These are phyloP conservation scores for Bryconaethiops microstoma DNA, from an alignment of 2,797 vertebrate species.

Conservation along the genomic window DNA sequence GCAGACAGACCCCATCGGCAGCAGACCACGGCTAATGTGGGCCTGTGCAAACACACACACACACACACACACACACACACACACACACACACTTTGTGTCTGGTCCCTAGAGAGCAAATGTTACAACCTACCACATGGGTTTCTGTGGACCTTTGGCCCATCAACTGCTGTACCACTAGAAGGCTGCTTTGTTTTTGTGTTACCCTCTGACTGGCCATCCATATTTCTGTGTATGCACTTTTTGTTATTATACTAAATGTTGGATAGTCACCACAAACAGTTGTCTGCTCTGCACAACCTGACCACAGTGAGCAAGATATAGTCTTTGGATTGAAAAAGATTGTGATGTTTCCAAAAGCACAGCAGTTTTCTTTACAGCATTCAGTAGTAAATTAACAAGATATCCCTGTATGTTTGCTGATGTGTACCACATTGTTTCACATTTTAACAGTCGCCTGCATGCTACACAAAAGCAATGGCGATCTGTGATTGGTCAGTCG, in stretches of 20 bases:
- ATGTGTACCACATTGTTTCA: neutral
- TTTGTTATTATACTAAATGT: neutral
- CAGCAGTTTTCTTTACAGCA: neutral
- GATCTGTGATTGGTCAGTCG: neutral
- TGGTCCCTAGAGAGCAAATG: neutral
- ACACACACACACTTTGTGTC: slow-evolving; percentile 2
- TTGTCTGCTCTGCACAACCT: neutral
- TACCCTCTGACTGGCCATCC: neutral
- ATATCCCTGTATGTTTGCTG: neutral
- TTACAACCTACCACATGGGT: neutral
- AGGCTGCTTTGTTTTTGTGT: neutral
- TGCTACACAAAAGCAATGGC: neutral
- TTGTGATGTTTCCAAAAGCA: too few relatives aligned
- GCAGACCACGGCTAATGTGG: slow-evolving; percentile 77
- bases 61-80: slow-evolving; percentile 17
- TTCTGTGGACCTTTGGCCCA: neutral
- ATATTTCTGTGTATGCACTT: neutral
- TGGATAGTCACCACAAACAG: neutral
- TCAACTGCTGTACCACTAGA: neutral
- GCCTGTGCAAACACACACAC: slow-evolving; percentile 68
- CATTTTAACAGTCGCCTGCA: neutral
- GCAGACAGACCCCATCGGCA: slow-evolving; percentile 73
- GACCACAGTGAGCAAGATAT: neutral
- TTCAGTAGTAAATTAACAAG: neutral
- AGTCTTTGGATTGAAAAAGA: neutral